phyloP scores from a whole-genome alignment of 2,797 vertebrate species.

The Trematomus bernacchii region DNA sequence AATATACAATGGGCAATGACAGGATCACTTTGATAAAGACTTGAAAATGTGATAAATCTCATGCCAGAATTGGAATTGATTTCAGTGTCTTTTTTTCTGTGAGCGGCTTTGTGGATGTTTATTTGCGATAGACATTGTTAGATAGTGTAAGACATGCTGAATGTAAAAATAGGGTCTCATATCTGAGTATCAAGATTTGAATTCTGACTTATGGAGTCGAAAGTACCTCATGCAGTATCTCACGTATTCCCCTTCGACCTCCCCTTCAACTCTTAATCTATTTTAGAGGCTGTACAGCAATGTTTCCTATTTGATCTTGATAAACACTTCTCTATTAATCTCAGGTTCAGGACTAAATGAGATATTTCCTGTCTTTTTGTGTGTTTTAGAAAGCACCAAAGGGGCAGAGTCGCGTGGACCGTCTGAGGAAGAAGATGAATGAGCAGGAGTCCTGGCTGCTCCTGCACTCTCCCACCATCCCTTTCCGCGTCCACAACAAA shows the following conservation, averaged over 20 bases:
- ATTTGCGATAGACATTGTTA: background rate
- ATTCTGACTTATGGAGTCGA: background rate
- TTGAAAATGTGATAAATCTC: background rate
- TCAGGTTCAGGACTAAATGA: background rate
- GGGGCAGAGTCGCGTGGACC: slow-evolving; percentile 94
- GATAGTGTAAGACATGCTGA: background rate
- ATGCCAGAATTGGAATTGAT: background rate
- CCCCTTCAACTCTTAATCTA: background rate
- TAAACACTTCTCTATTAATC: background rate
- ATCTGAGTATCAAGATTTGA: background rate
- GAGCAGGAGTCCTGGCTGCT: slow-evolving; percentile 98
- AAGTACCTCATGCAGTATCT: too few species aligned
- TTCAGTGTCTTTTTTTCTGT: background rate
- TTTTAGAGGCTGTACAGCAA: background rate
- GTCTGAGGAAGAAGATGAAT: slow-evolving; percentile 99
- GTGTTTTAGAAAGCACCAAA: slow-evolving; percentile 92
- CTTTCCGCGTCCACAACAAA: slow-evolving; percentile 97
- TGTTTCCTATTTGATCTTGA: background rate
- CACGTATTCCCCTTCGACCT: background rate
- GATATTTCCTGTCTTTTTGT: background rate
- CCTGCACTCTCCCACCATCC: slow-evolving; percentile 94
- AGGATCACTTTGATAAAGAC: background rate
- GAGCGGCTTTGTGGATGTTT: background rate
- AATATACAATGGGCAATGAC: background rate
- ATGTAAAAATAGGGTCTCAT: slow-evolving; percentile 15